These are phyloP conservation scores for Schizaphis graminum DNA, from an alignment of 2,888 invertebrate species.

Conservation along the genomic window DNA sequence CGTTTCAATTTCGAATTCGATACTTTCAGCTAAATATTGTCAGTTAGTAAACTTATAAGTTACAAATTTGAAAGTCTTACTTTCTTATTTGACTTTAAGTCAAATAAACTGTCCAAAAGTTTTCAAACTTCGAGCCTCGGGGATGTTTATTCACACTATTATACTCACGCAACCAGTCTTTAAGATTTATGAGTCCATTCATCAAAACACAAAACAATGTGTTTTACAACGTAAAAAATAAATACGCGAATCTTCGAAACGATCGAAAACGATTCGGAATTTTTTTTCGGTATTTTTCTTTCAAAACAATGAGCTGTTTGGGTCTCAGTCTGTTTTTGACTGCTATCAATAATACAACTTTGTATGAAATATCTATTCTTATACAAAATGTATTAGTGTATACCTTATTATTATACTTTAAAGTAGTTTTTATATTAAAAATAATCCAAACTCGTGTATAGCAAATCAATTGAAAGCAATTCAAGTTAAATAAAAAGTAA, in stretches of 20 bases:
- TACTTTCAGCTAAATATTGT: not conserved
- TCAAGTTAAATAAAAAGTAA: not conserved
- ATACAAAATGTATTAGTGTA: not conserved
- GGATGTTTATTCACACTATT: slow-evolving; percentile 18
- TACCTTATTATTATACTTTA: not conserved
- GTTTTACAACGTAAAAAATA: not conserved
- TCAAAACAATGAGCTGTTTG: too few species aligned
- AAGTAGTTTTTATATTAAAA: not conserved
- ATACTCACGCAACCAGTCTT: not conserved
- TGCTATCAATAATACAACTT: not conserved
- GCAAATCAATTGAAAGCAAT: not conserved
- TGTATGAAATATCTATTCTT: not conserved
- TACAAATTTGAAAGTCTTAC: not conserved
- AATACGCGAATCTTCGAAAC: not conserved
- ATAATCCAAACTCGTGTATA: not conserved
- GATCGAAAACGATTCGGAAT: too few species aligned
- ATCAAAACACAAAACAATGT: slow-evolving; percentile 16
- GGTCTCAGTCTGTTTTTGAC: not conserved
- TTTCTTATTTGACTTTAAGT: slow-evolving; percentile 7
- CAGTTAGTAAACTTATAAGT: not conserved
- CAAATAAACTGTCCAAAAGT: slow-evolving; percentile 32
- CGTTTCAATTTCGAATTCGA: not conserved
- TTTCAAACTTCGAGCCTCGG: not conserved
- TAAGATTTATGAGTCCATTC: not conserved
- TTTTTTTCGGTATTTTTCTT: too few species aligned